Base-by-base conservation (phyloP, 2,113 vertebrate genomes). In the Recurvirostra avosetta region DNA sequence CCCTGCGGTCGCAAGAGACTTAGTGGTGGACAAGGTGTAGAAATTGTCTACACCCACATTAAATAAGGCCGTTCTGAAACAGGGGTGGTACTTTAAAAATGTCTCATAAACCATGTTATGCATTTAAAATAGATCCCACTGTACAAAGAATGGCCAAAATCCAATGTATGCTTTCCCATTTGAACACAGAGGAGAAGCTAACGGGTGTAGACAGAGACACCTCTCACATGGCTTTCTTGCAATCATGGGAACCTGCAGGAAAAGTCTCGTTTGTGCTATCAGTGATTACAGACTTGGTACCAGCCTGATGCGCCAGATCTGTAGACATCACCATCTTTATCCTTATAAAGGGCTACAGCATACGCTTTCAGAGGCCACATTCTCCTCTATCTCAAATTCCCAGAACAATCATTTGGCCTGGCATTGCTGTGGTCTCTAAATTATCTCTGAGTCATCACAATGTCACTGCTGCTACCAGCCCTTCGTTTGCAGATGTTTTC, bases 371-470 rank as follows among this genome's bases (percentile, higher is more conserved):
- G 71, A 86, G n/a, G 61, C n/a, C 16, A 6, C 6, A 15, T 61
- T 71, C 41, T 63, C 22, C n/a, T 47, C 45, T 45, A 0, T 19
- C 32, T 82, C 38, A 56, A 26, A 30, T 49, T 55, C 59, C 45
- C 49, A 25, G 61, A 88, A 17, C 15, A 50, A 1, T 85, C 34
- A 13, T 50, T 78, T 2, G 8, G 23, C 49, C 63, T 72, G 53
- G 30, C 7, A 17, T n/a, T 41, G 32, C 27, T 38, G 3, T 26
- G 41, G 8, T 36, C 88, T 96, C 95, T 96, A 94, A 94, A 90
- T 94, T 67, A 81, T 80, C 86, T 72, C 91, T 87, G 85, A 96
- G 93, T 93, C 92, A 95, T 92, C 87, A 78, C 92, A 94, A 16
- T 0, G 1, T 26, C 36, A 27, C 14, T 11, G 15, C 56, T 71